Conservation (phyloP, 2,113 vertebrate genomes). For the Girardinichthys multiradiatus region DNA sequence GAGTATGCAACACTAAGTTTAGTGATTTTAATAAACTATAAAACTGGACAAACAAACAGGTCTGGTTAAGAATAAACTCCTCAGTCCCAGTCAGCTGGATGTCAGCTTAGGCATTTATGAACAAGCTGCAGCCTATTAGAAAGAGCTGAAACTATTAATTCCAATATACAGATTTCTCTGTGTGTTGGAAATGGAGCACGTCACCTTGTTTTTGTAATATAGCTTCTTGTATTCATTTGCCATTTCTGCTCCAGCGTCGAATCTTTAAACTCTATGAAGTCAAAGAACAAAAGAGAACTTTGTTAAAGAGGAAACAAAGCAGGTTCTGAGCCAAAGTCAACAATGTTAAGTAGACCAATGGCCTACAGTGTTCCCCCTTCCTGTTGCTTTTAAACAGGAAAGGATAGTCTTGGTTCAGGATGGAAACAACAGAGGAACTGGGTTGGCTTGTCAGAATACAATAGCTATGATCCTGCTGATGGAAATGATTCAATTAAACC, state of each 20-base stretch:
- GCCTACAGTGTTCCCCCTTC: slow-evolving; percentile 15
- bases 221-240: slow-evolving; percentile 47
- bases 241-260: slow-evolving; percentile 16
- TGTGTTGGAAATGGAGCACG: no score
- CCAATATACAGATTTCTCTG: no score
- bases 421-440: slow-evolving; percentile 39
- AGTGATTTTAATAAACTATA: not conserved
- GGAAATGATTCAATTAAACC: slow-evolving; percentile 8
- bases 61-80: no score
- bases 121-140: no score
- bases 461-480: slow-evolving; percentile 35
- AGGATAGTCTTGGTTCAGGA: slow-evolving; percentile 54
- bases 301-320: slow-evolving; percentile 74
- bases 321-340: slow-evolving; percentile 54
- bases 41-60: not conserved
- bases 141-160: no score
- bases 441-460: slow-evolving; percentile 52
- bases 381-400: slow-evolving; percentile 53
- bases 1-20: not conserved
- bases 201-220: no score
- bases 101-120: no score
- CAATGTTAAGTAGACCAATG: slow-evolving; percentile 32
- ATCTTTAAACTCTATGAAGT: slow-evolving; percentile 59
- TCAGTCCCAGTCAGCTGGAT: no score
- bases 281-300: slow-evolving; percentile 65